Evolutionary conservation across 92 coral and sea anemone species (phyloP).

Genomic region (Micromussa lordhowensis): DNA sequence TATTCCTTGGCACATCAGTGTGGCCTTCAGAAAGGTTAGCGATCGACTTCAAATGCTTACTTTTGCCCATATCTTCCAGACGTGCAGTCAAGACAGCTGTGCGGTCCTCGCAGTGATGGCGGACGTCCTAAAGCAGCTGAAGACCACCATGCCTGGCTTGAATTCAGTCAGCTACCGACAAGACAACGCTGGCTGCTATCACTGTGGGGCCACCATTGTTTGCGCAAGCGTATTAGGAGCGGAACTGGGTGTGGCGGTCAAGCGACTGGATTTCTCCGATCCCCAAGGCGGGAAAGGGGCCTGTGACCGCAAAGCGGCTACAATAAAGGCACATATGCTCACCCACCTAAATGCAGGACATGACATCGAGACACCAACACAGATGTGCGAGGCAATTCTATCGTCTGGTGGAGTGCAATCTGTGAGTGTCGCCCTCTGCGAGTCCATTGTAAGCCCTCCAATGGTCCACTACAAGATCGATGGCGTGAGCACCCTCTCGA

Average conservation of each 20-base stretch:
- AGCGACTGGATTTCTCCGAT: slow-evolving; percentile 62
- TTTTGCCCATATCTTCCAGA: slow-evolving; percentile 37
- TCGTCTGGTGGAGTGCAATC: slow-evolving; percentile 67
- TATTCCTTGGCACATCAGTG: slow-evolving; percentile 54
- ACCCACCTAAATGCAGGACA: slow-evolving; percentile 56
- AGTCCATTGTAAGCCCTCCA: slow-evolving; percentile 42
- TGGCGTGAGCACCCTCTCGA: slow-evolving; percentile 46
- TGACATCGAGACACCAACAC: slow-evolving; percentile 63
- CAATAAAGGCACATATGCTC: slow-evolving; percentile 60
- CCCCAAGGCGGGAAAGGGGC: slow-evolving; percentile 68
- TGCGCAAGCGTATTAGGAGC: too few relatives aligned
- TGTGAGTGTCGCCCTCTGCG: slow-evolving; percentile 59
- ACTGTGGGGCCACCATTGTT: too few relatives aligned
- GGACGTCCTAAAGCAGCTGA: too few relatives aligned
- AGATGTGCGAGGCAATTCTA: slow-evolving; percentile 64
- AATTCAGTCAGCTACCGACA: too few relatives aligned
- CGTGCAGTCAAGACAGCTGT: too few relatives aligned
- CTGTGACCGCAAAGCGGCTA: slow-evolving; percentile 63
- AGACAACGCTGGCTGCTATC: too few relatives aligned
- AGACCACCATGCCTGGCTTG: too few relatives aligned
- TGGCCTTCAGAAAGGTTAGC: slow-evolving; percentile 41
- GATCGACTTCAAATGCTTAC: slow-evolving; percentile 47
- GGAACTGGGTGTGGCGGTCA: slow-evolving; percentile 29
- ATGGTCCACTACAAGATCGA: slow-evolving; percentile 45
- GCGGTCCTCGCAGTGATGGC: too few relatives aligned